Evolutionary conservation across 1,140 invertebrate genomes (phyloP).

Genomic region (Drosophila miranda): DNA sequence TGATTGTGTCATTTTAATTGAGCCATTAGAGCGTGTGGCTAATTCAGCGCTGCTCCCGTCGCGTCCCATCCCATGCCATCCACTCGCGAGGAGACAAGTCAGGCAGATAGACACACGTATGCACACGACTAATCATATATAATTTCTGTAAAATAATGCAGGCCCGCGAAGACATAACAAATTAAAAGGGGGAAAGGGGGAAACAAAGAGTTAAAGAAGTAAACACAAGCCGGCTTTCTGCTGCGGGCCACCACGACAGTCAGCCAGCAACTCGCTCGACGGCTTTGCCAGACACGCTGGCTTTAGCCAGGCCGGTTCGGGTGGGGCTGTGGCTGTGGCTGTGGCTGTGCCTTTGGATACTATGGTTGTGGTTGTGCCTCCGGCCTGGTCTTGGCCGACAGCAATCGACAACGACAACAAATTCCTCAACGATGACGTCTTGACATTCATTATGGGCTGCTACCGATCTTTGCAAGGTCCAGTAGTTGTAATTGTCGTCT

Average conservation of each 20-base stretch:
- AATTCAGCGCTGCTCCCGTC: constrained; percentile 17
- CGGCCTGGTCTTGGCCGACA: constrained; percentile 31
- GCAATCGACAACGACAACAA: constrained; percentile 27
- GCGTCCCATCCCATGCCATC: constrained; percentile 9
- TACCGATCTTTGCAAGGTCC: constrained; percentile 37
- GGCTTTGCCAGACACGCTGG: constrained; percentile 68
- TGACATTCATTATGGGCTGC: constrained; percentile 59
- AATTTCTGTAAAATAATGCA: constrained; percentile 70
- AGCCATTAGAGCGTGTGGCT: constrained; percentile 52
- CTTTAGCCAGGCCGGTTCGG: constrained; percentile 19
- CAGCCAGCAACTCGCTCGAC: constrained; percentile 62
- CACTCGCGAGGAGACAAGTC: constrained; percentile 6
- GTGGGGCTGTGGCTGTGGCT: constrained; percentile 14
- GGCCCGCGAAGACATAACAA: constrained; percentile 51
- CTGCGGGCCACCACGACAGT: background rate
- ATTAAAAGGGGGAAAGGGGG: constrained; percentile 27
- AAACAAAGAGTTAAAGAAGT: constrained; percentile 28
- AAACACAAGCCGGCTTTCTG: constrained; percentile 39
- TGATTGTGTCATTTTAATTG: constrained; percentile 68
- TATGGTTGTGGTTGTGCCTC: constrained; percentile 24
- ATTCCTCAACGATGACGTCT: constrained; percentile 70
- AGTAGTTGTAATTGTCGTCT: constrained; percentile 35
- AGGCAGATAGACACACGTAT: constrained; percentile 13
- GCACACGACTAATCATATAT: constrained; percentile 61
- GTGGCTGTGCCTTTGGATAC: background rate